Evolutionary conservation across 2,113 vertebrate genomes (phyloP), one percentile per base, ranked within the genome.

Genomic region (Hippocampus comes): DNA sequence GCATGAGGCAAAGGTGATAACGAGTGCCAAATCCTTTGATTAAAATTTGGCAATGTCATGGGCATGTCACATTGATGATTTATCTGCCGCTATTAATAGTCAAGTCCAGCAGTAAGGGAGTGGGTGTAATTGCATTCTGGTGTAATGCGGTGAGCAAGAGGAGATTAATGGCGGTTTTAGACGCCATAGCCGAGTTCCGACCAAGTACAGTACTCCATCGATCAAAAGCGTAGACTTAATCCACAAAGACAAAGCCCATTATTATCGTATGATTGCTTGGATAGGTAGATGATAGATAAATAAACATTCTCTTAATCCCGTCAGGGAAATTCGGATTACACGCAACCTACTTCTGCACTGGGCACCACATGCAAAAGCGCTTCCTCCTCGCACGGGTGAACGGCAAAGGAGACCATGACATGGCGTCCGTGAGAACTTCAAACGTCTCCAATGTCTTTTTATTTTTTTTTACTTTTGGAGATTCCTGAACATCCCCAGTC

Each of bases 11-110:
- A n/a, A 20, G 15, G n/a, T 25, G 64, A 23, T 48, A 66, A 66
- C 14, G 8, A 48, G 23, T 46, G n/a, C 67, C 30, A 56, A 69
- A 42, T 57, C 41, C 49, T 72, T 71, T 72, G 65, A 86, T 82
- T 71, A 72, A 30, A 73, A 69, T 78, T 77, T 81, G 77, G 76
- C 72, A 73, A 25, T n/a, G 81, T 87, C 77, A 68, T 4, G 30
- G 27, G 25, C 79, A 66, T 73, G 82, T 84, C 85, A 83, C 68
- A 84, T 72, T 67, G 83, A 73, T 82, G 87, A 87, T 87, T 72
- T 86, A 84, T 82, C 68, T 55, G 77, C 42, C 25, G 70, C 77
- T 87, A 84, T 85, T 88, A 84, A 83, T 82, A 84, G 74, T 25
- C n/a, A 38, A 71, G 72, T 25, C n/a, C 30, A 71, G 72, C 70